phyloP scores from a whole-genome alignment of 2,797 vertebrate species.

The Aldrovandia affinis region DNA sequence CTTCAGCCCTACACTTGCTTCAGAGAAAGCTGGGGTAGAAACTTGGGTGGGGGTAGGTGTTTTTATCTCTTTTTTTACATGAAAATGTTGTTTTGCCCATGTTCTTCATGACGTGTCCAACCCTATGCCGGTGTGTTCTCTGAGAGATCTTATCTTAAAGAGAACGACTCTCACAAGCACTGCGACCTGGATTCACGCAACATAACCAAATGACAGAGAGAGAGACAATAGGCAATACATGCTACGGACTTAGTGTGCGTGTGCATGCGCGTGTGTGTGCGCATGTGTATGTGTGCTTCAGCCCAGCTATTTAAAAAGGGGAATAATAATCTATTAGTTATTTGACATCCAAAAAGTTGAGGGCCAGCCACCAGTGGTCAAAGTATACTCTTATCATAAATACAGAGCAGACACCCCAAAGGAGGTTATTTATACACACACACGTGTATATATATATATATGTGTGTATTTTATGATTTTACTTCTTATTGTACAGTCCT shows the following conservation, averaged over 20 bases:
- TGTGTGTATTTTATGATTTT: too few relatives aligned
- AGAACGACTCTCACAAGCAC: background rate
- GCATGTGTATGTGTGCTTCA: too few relatives aligned
- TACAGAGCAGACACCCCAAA: background rate
- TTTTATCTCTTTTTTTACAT: too few relatives aligned
- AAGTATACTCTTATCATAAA: background rate
- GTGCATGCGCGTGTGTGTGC: too few relatives aligned
- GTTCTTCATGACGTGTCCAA: background rate
- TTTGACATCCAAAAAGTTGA: background rate
- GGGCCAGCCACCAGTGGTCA: background rate
- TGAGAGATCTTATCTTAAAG: background rate
- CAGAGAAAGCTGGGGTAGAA: background rate
- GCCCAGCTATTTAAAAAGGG: too few relatives aligned
- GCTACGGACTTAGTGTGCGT: too few relatives aligned
- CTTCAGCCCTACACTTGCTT: background rate
- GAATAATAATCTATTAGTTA: too few relatives aligned
- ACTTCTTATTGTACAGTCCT: too few relatives aligned
- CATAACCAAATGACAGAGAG: background rate
- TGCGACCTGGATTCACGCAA: background rate
- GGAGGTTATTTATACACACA: background rate
- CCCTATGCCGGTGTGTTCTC: background rate
- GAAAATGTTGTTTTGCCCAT: background rate
- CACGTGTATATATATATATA: too few relatives aligned
- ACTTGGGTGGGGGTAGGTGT: background rate
- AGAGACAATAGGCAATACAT: background rate